Conservation (phyloP, 2,113 vertebrate species). For the Gracilinanus agilis region DNA sequence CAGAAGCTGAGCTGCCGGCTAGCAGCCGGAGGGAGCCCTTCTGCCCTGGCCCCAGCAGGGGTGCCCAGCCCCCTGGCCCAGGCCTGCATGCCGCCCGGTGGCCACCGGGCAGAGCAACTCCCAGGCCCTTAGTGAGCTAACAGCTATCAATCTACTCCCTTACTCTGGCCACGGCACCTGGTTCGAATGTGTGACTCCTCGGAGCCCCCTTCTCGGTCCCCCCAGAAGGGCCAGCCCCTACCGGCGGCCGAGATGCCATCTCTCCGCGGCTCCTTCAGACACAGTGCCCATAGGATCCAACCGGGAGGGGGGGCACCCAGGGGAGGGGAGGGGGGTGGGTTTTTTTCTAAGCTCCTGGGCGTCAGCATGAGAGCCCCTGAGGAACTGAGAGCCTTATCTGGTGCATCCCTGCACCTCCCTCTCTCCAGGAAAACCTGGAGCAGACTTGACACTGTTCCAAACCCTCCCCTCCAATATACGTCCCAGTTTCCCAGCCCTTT, state of each 20-base stretch:
- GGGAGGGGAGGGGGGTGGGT: not conserved
- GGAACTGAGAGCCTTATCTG: constrained; percentile 7
- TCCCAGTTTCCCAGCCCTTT: not conserved
- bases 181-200: not conserved
- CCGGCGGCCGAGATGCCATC: not conserved
- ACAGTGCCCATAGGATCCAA: not conserved
- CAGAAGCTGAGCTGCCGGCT: not conserved
- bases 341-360: not conserved
- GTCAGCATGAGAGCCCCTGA: not conserved
- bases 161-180: not conserved
- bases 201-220: not conserved
- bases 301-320: not conserved
- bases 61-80: not conserved
- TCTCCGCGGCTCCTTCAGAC: not conserved
- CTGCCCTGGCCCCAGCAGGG: not conserved
- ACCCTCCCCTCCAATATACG: not conserved
- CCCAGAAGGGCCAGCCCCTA: not conserved
- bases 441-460: not conserved
- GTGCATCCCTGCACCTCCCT: not conserved
- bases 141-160: not conserved
- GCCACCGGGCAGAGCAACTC: not conserved
- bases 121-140: not conserved
- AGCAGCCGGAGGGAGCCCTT: not conserved
- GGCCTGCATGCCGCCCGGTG: not conserved
- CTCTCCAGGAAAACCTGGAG: not conserved